Conservation (phyloP, 1,140 invertebrate species). For the Trichogramma pretiosum region DNA sequence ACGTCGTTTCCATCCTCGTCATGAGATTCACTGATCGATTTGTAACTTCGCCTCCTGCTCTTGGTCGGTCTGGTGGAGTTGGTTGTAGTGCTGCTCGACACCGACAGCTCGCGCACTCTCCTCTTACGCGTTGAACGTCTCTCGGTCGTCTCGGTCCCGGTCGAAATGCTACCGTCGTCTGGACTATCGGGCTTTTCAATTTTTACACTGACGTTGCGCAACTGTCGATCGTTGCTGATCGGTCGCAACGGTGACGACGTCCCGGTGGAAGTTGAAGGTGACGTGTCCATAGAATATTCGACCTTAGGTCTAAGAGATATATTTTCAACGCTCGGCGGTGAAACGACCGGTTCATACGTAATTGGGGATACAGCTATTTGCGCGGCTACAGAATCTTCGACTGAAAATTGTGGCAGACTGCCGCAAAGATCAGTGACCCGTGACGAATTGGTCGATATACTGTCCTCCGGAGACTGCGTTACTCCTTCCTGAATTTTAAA, state of each 20-base stretch:
- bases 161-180: too few relatives aligned
- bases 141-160: background rate
- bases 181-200: conserved; percentile 1
- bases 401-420: background rate
- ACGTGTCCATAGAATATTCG: background rate
- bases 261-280: background rate
- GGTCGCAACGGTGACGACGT: background rate
- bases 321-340: background rate
- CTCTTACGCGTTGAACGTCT: background rate
- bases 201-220: background rate
- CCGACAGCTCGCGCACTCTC: background rate
- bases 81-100: background rate
- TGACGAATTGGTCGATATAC: conserved; percentile 26
- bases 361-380: conserved; percentile 6
- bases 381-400: too few relatives aligned
- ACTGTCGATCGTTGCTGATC: background rate
- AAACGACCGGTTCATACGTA: conserved; percentile 8
- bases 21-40: conserved; percentile 24
- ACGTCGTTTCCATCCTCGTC: conserved; percentile 29
- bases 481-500: conserved; percentile 29
- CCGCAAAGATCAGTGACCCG: conserved; percentile 2
- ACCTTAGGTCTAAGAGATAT: background rate
- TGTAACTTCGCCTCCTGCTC: conserved; percentile 17
- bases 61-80: too few relatives aligned
- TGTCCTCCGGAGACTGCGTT: conserved; percentile 24